phyloP scores from a whole-genome alignment of 1,140 invertebrate species.

The Amyelois transitella region DNA sequence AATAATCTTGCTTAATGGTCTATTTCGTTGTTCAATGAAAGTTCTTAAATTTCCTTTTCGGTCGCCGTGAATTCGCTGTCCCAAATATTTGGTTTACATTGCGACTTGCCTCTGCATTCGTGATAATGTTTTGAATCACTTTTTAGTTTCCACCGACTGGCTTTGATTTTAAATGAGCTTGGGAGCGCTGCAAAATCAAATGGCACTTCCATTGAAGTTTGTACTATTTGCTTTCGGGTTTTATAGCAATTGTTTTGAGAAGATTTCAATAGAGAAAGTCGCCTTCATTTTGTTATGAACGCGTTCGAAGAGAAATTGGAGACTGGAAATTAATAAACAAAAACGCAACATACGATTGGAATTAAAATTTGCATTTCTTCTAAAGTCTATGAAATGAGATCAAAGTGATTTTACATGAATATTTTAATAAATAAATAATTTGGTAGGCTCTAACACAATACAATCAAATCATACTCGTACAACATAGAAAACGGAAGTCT shows the following conservation, averaged over 20 bases:
- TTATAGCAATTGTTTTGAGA: neutral
- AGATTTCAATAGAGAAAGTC: slow-evolving; percentile 5
- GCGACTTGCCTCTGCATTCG: slow-evolving; percentile 6
- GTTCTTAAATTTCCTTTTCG: slow-evolving; percentile 44
- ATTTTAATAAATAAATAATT: too few species aligned
- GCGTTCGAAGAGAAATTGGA: too few species aligned
- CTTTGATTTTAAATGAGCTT: slow-evolving; percentile 3
- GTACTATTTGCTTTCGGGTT: neutral
- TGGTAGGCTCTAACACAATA: too few species aligned
- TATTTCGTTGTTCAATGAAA: slow-evolving; percentile 49
- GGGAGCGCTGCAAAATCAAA: neutral
- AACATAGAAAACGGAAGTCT: too few species aligned
- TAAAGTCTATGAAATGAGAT: too few species aligned
- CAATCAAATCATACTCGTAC: too few species aligned
- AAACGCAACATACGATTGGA: too few species aligned
- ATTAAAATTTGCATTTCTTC: too few species aligned
- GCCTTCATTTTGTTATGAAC: too few species aligned
- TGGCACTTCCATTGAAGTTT: neutral
- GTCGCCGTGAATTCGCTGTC: slow-evolving; percentile 24
- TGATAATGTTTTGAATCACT: neutral
- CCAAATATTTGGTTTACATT: slow-evolving; percentile 20
- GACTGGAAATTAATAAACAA: too few species aligned
- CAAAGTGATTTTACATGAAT: too few species aligned
- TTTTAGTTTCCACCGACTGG: neutral
- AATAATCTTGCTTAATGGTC: slow-evolving; percentile 66